Evolutionary conservation across 2,888 invertebrate species (phyloP).

Genomic region (Papilio elwesi): DNA sequence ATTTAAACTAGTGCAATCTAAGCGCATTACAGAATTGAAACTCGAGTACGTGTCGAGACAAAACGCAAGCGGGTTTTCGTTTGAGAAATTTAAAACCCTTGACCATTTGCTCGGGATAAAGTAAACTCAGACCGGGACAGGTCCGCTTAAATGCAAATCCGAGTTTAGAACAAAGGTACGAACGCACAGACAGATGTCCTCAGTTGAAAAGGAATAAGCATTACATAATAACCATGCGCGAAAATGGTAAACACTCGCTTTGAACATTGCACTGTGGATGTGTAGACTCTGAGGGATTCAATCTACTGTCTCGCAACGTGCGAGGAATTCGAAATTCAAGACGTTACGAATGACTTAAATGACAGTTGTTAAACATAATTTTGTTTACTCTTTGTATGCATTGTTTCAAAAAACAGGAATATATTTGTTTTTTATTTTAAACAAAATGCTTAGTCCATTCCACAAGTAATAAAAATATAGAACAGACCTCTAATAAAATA

Average conservation of each 20-base stretch:
- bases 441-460: too few species aligned
- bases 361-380: too few species aligned
- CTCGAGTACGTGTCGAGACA: not conserved
- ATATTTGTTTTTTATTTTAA: too few species aligned
- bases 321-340: not conserved
- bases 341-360: too few species aligned
- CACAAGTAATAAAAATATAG: too few species aligned
- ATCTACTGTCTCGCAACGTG: not conserved
- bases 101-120: conserved; percentile 22
- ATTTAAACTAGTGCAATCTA: not conserved
- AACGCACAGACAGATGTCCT: conserved; percentile 45
- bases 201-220: conserved; percentile 44
- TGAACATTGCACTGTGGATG: conserved; percentile 11
- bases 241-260: conserved; percentile 20
- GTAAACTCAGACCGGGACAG: conserved; percentile 40
- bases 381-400: too few species aligned
- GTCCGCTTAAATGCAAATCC: conserved; percentile 49
- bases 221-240: conserved; percentile 44
- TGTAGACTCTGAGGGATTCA: not conserved
- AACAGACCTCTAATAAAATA: too few species aligned
- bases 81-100: conserved; percentile 27
- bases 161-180: conserved; percentile 48
- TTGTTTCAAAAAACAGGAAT: too few species aligned
- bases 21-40: not conserved
- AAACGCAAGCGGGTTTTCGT: not conserved